Conservation (phyloP, 2,797 vertebrate species). For the Florisuga fusca region DNA sequence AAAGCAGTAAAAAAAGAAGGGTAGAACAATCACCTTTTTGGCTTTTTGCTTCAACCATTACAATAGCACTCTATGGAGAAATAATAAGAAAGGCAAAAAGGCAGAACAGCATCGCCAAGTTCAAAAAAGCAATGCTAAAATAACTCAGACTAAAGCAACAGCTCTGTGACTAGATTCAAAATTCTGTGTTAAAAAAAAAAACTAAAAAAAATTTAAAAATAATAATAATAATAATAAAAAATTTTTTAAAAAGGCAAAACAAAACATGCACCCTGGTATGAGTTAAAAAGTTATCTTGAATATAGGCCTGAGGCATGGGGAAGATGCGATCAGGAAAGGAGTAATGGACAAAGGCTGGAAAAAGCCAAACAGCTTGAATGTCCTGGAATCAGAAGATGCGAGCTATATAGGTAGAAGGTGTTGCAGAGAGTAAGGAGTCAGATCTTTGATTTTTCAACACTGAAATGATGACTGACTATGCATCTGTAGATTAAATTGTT, state of each 20-base stretch:
- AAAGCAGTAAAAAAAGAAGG: not conserved
- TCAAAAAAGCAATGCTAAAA: not conserved
- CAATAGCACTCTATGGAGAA: not conserved
- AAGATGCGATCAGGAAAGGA: not conserved
- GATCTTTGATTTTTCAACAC: not conserved
- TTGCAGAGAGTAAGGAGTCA: not conserved
- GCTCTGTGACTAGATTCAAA: not conserved
- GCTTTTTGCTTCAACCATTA: not conserved
- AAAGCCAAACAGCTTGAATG: not conserved
- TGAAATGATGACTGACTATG: not conserved
- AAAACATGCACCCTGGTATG: accelerated
- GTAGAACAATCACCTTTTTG: not conserved
- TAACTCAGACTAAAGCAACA: not conserved
- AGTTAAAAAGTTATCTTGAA: not conserved
- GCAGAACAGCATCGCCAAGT: not conserved
- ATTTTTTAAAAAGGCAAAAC: too few species aligned
- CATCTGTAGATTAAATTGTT: not conserved
- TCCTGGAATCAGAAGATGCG: not conserved
- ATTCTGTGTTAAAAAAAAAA: not conserved
- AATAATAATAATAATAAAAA: too few species aligned
- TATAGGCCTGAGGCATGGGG: not conserved
- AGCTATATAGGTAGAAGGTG: not conserved
- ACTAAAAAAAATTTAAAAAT: too few species aligned
- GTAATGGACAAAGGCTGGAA: not conserved
- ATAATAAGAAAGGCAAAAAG: not conserved